Base-by-base conservation (phyloP, 2,113 vertebrate genomes). In the Ptilonorhynchus violaceus region DNA sequence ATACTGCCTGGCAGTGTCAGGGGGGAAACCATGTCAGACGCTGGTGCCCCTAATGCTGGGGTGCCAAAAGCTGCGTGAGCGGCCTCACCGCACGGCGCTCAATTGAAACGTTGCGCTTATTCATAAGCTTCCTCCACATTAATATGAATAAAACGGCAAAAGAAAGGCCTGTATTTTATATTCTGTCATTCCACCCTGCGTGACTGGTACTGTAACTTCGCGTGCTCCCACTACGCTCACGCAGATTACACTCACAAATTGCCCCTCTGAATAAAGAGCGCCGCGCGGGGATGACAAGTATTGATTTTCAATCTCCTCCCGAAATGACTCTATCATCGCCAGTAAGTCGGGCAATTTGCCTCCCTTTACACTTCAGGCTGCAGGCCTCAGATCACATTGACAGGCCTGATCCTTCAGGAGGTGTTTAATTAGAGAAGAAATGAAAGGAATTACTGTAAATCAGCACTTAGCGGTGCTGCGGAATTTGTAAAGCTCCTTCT, bases 251-350 rank as follows among this genome's bases (percentile, higher is more conserved):
- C 96, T 96, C 89, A 97, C 95, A 98, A 98, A 98, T 96, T 96
- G 92, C 95, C 85, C 90, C 92, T 89, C 88, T 92, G 88, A 97
- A 97, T 96, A 96, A 97, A 96, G 81, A 94, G 85, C 84, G 85
- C 91, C 47, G 58, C 39, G 56, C 82, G 68, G 85, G 91, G 91
- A 97, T 97, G 97, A 97, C 97, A 98, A 96, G 87, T 97, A 98
- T 97, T 98, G 98, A 98, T 98, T 98, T 98, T 96, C 97, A 97
- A 97, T 98, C 97, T 96, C 86, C 85, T 91, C 96, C 89, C 92
- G 88, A 97, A 98, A 98, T 92, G 95, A 95, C 96, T 98, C 93
- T 96, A 96, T 98, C 97, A 96, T 97, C 92, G 46, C 86, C 86
- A 97, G 81, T 89, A 90, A 94, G 59, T 96, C 91, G 94, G 85